These are phyloP conservation scores for Pseudonaja textilis DNA, from an alignment of 2,113 vertebrate species.

Conservation along the genomic window DNA sequence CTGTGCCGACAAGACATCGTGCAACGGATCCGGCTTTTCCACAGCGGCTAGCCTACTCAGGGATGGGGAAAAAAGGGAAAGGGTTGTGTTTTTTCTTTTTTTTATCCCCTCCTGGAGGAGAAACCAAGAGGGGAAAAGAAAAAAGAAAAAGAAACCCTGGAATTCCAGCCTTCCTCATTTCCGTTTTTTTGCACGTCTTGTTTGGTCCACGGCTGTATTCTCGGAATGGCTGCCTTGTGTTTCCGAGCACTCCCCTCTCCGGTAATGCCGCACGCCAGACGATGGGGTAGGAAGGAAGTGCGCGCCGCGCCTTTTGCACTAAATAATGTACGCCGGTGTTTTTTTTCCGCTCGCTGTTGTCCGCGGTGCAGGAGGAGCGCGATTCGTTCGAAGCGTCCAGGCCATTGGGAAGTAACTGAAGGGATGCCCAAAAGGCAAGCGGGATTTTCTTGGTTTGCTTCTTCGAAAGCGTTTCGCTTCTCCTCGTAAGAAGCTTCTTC, in stretches of 20 bases:
- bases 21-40: conserved; percentile 86
- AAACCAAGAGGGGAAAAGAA: neutral
- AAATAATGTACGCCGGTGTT: neutral
- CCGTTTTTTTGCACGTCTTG: neutral
- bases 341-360: neutral
- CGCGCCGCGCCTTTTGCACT: neutral
- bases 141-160: neutral
- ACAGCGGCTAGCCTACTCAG: conserved; percentile 48
- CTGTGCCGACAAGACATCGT: conserved; percentile 82
- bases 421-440: neutral
- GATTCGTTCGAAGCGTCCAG: neutral
- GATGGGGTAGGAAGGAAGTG: neutral
- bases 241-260: too few relatives aligned
- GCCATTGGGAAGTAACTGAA: neutral
- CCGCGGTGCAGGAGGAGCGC: neutral
- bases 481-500: neutral
- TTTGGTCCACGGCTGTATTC: neutral
- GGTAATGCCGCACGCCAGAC: neutral
- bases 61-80: too few relatives aligned
- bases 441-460: neutral
- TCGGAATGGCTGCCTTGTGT: neutral
- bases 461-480: neutral
- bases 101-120: neutral
- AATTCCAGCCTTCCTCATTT: neutral
- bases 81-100: too few relatives aligned